Evolutionary conservation across 2,113 vertebrate genomes (phyloP).

Genomic region (Arizona elegans): DNA sequence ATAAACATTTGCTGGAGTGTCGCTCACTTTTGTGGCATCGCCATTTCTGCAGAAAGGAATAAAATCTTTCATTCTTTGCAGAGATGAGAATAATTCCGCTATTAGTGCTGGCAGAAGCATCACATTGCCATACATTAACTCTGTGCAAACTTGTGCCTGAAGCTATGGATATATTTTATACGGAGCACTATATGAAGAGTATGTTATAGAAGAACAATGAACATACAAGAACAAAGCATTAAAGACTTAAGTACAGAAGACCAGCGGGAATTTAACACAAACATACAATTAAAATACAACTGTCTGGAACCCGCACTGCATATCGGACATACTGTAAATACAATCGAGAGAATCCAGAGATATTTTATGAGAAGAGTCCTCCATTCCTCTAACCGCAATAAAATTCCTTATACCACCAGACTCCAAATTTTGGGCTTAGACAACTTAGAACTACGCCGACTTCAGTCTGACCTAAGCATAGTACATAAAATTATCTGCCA

Average conservation of each 20-base stretch:
- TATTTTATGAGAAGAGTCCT: no score
- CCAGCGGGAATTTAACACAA: not conserved
- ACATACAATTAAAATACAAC: not conserved
- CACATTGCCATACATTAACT: not conserved
- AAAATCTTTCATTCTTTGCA: not conserved
- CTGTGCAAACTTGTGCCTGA: not conserved
- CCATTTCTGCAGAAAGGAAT: not conserved
- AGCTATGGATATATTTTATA: not conserved
- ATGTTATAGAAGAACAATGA: not conserved
- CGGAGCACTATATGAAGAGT: not conserved
- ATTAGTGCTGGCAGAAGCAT: conserved; percentile 1
- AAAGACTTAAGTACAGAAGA: not conserved
- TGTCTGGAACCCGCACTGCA: no score
- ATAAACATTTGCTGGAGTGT: not conserved
- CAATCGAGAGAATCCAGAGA: no score
- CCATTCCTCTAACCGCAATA: no score
- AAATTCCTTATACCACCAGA: no score
- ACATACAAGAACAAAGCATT: not conserved
- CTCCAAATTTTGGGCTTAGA: no score
- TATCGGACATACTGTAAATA: no score
- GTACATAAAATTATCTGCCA: no score
- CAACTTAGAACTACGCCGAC: no score
- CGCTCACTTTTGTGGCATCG: not conserved
- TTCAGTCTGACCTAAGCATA: no score
- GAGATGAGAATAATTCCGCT: not conserved